A percentile compares a stretch with the other conserved stretches of the same genome.
These are phyloP conservation scores for Perithous albicinctus DNA, from an alignment of 2,888 invertebrate species.

Conservation along the genomic window DNA sequence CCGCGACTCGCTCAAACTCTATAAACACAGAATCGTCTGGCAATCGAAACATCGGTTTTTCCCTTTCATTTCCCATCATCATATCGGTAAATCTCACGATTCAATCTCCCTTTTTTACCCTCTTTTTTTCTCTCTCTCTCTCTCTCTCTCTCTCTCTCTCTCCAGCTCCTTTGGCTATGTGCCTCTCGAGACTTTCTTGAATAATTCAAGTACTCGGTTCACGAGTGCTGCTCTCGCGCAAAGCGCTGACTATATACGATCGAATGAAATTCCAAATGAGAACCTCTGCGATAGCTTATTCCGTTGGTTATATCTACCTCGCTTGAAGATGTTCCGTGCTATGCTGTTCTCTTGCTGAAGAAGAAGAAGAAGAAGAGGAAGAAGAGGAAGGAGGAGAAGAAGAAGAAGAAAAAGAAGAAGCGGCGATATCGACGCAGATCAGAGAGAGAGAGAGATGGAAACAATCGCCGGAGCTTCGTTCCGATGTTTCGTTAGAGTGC, in stretches of 20 bases:
- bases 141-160: too few species aligned
- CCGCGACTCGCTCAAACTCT: background rate
- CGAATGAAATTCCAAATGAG: background rate
- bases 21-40: background rate
- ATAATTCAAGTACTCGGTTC: constrained; percentile 52
- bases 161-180: constrained; percentile 1
- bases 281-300: background rate
- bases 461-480: background rate
- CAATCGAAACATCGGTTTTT: background rate
- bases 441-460: background rate
- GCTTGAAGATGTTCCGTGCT: constrained; percentile 22
- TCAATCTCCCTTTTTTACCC: constrained; percentile 29
- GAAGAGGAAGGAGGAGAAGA: too few species aligned
- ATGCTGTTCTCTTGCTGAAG: constrained; percentile 5
- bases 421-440: constrained; percentile 6
- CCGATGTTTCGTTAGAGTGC: background rate
- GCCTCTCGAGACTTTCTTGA: constrained; percentile 55
- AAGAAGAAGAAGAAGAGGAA: too few species aligned
- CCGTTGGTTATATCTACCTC: constrained; percentile 2
- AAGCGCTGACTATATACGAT: background rate
- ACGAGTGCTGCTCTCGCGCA: background rate
- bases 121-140: too few species aligned
- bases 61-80: constrained; percentile 30
- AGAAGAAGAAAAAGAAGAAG: too few species aligned
- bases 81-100: constrained; percentile 55